Evolutionary conservation across 2,888 invertebrate species (phyloP), one percentile per base, ranked within the genome.

Genomic region (Campaea margaritaria): DNA sequence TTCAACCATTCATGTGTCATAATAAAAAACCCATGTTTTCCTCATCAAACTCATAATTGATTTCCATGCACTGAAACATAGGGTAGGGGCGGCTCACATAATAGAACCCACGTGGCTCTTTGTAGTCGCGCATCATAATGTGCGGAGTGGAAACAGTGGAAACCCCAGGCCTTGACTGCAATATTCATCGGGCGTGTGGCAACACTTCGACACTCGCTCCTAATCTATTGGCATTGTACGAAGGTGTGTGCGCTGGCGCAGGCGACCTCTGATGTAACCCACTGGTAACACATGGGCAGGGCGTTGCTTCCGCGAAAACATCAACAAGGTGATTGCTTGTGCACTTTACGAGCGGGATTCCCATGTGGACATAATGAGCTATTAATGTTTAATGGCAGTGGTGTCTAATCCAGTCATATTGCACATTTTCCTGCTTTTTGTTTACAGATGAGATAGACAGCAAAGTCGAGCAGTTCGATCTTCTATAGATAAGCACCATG

Each of bases 101-200:
- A 10, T 21, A n/a, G n/a, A n/a, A n/a, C n/a, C 45, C 56, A 50
- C 56, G 56, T 56, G 55, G 43, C 28, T 28, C 10, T 38, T 45
- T n/a, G 21, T 45, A 39, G 34, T 46, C 41, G 34, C 42, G 15
- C 31, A 13, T 34, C 16, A n/a, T 42, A 36, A 5, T 28, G 16
- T 13, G 13, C 8, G 14, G 9, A 34, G 50, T 28, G 54, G 54
- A 44, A 51, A 48, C 47, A 34, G 50, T 38, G 50, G 54, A 48
- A 51, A 52, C 47, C 43, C 55, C 47, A 39, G 47, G 21, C 61
- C 47, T 56, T 44, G 47, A 21, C 46, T 41, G 43, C 55, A 38
- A 38, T 41, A 58, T 41, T 55, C 43, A 47, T 42, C 54, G 39
- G 43, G 36, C 14, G 15, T 46, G n/a, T 44, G 49, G 38, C 39